These are phyloP conservation scores for Anoplolepis gracilipes DNA, from an alignment of 1,140 invertebrate species.

Conservation along the genomic window DNA sequence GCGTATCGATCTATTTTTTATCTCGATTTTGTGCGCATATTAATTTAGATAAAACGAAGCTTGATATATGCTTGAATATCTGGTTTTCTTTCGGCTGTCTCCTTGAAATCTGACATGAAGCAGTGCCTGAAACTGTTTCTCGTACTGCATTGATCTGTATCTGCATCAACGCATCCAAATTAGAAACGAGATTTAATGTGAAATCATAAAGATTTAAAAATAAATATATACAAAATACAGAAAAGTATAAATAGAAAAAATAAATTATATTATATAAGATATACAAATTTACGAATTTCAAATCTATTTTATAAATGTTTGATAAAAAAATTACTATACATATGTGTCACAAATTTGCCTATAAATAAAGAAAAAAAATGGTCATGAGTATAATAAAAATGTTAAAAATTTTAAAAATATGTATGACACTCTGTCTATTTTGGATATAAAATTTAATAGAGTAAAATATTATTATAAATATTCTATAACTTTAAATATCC, in stretches of 20 bases:
- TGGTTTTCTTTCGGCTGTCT: conserved; percentile 58
- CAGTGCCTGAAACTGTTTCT: conserved; percentile 27
- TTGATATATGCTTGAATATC: conserved; percentile 31
- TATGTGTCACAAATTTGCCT: too few relatives aligned
- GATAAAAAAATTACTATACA: not conserved
- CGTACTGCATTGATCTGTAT: not conserved
- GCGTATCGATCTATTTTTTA: not conserved
- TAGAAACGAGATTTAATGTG: conserved; percentile 14
- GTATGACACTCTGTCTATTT: not conserved
- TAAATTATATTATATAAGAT: not conserved
- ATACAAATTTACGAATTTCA: not conserved
- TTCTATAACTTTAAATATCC: not conserved
- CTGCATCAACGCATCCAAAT: not conserved
- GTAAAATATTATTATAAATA: not conserved
- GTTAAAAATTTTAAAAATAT: not conserved
- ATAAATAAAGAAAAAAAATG: not conserved
- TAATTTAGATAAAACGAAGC: conserved; percentile 18
- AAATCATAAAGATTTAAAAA: not conserved
- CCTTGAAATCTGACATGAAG: conserved; percentile 49
- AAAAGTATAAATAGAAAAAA: not conserved
- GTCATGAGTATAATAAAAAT: not conserved
- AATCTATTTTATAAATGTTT: not conserved
- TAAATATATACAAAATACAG: not conserved
- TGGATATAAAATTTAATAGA: not conserved
- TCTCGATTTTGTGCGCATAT: conserved; percentile 4